phyloP scores from a whole-genome alignment of 2,113 vertebrate genomes.

The Columba livia region DNA sequence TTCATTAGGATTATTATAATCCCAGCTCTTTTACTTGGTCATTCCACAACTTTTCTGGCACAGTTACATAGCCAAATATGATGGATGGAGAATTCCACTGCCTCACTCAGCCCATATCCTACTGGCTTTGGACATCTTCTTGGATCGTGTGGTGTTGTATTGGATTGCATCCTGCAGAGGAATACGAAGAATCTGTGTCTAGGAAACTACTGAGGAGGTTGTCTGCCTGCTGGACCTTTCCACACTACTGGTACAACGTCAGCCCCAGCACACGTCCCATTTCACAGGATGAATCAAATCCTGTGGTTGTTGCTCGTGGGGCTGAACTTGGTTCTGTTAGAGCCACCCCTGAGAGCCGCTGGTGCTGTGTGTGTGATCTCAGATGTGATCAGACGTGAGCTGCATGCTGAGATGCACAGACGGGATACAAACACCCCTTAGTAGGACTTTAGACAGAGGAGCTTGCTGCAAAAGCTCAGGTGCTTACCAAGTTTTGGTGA shows the following conservation, averaged over 20 bases:
- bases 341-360: fast-evolving
- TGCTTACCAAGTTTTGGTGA: not conserved
- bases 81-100: not conserved
- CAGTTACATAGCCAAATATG: not conserved
- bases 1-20: not conserved
- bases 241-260: not conserved
- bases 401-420: not conserved
- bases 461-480: not conserved
- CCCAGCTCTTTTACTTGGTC: not conserved
- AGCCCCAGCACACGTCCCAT: not conserved
- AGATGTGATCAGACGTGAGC: fast-evolving
- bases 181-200: not conserved
- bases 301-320: fast-evolving
- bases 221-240: not conserved
- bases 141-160: not conserved
- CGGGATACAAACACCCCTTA: not conserved
- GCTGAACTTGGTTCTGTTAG: not conserved
- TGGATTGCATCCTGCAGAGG: not conserved
- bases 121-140: not conserved
- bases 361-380: fast-evolving
- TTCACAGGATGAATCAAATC: not conserved
- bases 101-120: not conserved
- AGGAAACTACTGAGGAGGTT: not conserved
- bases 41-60: not conserved
- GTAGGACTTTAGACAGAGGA: not conserved